Conservation (phyloP, 2,888 invertebrate genomes). For the Netelia inedita region DNA sequence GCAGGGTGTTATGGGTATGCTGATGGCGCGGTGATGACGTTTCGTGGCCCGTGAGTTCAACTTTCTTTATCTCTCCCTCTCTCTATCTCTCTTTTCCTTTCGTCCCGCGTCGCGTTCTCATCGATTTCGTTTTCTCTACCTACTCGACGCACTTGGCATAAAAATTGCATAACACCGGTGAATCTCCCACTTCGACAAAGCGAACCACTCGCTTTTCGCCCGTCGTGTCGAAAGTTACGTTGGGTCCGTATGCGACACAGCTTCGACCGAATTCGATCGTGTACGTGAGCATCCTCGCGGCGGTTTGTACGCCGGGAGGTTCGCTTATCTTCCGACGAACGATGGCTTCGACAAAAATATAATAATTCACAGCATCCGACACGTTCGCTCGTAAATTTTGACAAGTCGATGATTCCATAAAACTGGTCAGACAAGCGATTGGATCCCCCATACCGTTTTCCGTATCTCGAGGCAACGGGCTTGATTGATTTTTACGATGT, state of each 20-base stretch:
- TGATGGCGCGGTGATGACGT: constrained; percentile 5
- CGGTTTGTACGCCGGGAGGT: no score
- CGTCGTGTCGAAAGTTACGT: no score
- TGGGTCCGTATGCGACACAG: no score
- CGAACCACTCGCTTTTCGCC: no score
- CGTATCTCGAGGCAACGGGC: background rate
- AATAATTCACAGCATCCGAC: background rate
- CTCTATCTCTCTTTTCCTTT: background rate
- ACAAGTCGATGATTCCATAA: background rate
- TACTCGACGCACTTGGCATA: background rate
- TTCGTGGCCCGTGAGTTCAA: background rate
- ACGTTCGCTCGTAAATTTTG: background rate
- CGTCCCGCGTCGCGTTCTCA: background rate
- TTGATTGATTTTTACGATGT: background rate
- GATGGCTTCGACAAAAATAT: background rate
- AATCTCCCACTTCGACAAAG: background rate
- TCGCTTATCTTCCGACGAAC: background rate
- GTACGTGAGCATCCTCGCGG: no score
- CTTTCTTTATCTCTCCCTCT: background rate
- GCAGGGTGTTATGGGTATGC: constrained; percentile 23
- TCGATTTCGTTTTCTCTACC: constrained; percentile 3
- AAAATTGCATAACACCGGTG: background rate
- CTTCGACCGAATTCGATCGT: no score
- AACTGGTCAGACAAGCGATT: background rate
- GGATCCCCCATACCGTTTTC: background rate